Base-by-base conservation (phyloP, 1,140 invertebrate genomes). In the Chironomus tepperi region DNA sequence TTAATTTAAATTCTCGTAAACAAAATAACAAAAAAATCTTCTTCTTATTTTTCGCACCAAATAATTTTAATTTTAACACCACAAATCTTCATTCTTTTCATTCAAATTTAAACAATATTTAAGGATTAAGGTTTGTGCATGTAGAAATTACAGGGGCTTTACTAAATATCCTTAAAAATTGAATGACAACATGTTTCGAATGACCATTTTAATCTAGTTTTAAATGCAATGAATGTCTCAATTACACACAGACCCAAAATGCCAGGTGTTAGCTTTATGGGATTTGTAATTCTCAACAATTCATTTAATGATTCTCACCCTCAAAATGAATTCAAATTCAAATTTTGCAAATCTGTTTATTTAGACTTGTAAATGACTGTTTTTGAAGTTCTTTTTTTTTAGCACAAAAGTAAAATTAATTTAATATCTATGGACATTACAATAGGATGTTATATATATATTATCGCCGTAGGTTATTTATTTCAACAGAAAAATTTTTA, bases 161-260 rank as follows among this genome's bases (percentile, higher is more conserved):
- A 34, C 24, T 34, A 34, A 34, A 34, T 2, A 34, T 34, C 24
- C 24, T 34, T 5, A 34, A 34, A 34, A 34, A 34, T 34, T 34
- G 24, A 34, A 34, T 34, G 24, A 34, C 24, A 34, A 34, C 24
- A 34, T 34, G 24, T 34, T 34, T 34, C 24, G 47, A 57, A 57
- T 57, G 47, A n/a, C 47, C 47, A 57, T 57, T 57, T 34, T 57
- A 57, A 57, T 57, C 47, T n/a, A 57, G 47, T 57, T 57, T 57
- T 57, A 57, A 57, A n/a, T n/a, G 47, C 47, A 15, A 15, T 57
- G 47, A 57, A 57, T 57, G 47, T 57, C 47, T 57, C 47, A 57
- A 57, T 57, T 57, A 57, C 47, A 57, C 12, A 57, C 24, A 34
- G 1, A 34, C 24, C 24, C n/a, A n/a, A 12, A 57, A 57, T 57